These are phyloP conservation scores for Ommatoiulus sabulosus DNA, from an alignment of 2,888 invertebrate species.

Conservation along the genomic window DNA sequence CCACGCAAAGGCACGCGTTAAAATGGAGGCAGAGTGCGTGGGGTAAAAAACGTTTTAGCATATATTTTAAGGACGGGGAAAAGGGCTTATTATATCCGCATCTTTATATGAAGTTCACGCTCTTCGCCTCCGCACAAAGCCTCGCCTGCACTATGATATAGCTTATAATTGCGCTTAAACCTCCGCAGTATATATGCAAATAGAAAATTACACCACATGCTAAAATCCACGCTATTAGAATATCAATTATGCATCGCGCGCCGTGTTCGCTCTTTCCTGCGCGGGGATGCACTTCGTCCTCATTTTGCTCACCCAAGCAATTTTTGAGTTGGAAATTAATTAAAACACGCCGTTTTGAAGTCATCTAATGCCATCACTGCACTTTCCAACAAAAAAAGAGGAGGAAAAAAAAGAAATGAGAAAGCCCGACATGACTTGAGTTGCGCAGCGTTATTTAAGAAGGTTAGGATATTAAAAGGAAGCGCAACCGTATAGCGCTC, in stretches of 20 bases:
- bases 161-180: slow-evolving; percentile 17
- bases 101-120: neutral
- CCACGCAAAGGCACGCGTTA: neutral
- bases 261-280: neutral
- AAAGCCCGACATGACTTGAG: slow-evolving; percentile 1
- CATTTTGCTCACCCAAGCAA: slow-evolving; percentile 10
- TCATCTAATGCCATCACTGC: slow-evolving; percentile 4
- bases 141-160: neutral
- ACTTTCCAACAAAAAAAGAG: neutral
- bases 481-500: neutral
- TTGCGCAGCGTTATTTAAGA: neutral
- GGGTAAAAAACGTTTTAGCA: neutral
- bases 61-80: neutral
- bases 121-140: neutral
- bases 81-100: neutral
- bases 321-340: slow-evolving; percentile 28
- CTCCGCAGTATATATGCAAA: slow-evolving; percentile 20
- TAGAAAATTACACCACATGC: slow-evolving; percentile 28
- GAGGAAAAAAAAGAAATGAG: neutral
- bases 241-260: neutral
- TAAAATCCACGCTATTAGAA: slow-evolving; percentile 28
- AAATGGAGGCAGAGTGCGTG: neutral
- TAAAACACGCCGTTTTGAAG: slow-evolving; percentile 26
- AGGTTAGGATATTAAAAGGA: slow-evolving; percentile 22
- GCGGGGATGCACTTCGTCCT: neutral